Conservation (phyloP, 1,140 invertebrate species). For the Hormaphis cornu region DNA sequence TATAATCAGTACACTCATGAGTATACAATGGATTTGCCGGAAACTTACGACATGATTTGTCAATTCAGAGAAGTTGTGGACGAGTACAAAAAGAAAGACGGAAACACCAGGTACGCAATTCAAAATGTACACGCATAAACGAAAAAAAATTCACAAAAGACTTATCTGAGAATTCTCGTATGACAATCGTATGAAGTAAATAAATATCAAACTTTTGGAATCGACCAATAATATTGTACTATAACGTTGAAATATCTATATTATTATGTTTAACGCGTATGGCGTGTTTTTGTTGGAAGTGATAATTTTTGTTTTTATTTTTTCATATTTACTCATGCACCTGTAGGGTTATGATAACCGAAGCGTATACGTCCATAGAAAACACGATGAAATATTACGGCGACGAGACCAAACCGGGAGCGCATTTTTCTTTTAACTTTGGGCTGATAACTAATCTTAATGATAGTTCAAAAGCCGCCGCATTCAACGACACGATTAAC, state of each 20-base stretch:
- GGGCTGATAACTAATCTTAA: slow-evolving; percentile 46
- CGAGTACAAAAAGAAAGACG: slow-evolving; percentile 42
- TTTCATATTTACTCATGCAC: no score
- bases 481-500: slow-evolving; percentile 47
- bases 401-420: slow-evolving; percentile 46
- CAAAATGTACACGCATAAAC: neutral
- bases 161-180: no score
- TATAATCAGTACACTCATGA: slow-evolving; percentile 44
- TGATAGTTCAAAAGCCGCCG: slow-evolving; percentile 46
- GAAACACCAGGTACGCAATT: slow-evolving; percentile 29
- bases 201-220: no score
- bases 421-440: slow-evolving; percentile 54
- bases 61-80: slow-evolving; percentile 56
- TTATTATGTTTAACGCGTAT: no score
- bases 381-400: slow-evolving; percentile 57
- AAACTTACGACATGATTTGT: slow-evolving; percentile 53
- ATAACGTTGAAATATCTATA: no score
- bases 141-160: no score
- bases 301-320: no score
- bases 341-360: slow-evolving; percentile 66
- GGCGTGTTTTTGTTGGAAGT: no score
- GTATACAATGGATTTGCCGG: slow-evolving; percentile 52
- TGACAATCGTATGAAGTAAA: no score
- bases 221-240: no score
- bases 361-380: slow-evolving; percentile 54